Evolutionary conservation across 1,140 invertebrate genomes (phyloP).

Genomic region (Drosophila pachea): DNA sequence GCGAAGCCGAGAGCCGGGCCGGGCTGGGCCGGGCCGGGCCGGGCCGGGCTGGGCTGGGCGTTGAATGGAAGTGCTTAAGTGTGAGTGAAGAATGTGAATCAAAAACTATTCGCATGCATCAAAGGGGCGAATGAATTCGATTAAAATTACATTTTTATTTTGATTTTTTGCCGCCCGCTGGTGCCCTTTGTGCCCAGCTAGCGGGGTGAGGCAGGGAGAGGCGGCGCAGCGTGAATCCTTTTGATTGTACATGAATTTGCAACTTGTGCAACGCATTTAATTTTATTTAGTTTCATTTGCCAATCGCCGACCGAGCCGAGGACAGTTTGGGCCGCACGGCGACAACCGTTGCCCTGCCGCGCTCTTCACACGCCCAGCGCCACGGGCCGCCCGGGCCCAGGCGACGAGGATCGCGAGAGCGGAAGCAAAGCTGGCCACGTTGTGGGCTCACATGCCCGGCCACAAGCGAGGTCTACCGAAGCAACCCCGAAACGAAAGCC

Average conservation of each 20-base stretch:
- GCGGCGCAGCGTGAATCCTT: slow-evolving; percentile 66
- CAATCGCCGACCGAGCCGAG: slow-evolving; percentile 44
- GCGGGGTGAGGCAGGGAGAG: slow-evolving; percentile 6
- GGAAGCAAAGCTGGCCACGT: slow-evolving; percentile 74
- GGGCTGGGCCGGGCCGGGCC: too few species aligned
- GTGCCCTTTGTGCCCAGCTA: slow-evolving; percentile 19
- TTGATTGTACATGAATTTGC: slow-evolving; percentile 71
- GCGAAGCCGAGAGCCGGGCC: background rate
- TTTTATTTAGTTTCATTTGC: slow-evolving; percentile 75
- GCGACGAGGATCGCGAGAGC: slow-evolving; percentile 44
- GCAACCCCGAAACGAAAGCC: slow-evolving; percentile 61
- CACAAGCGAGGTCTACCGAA: slow-evolving; percentile 76
- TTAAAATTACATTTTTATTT: slow-evolving; percentile 73
- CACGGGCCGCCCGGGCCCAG: slow-evolving; percentile 36
- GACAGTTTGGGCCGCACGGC: slow-evolving; percentile 4
- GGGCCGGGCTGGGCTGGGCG: slow-evolving; percentile 3
- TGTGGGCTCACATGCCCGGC: slow-evolving; percentile 71
- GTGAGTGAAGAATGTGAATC: slow-evolving; percentile 33
- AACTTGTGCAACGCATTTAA: slow-evolving; percentile 73
- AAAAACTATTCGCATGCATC: slow-evolving; percentile 51
- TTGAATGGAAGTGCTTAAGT: slow-evolving; percentile 23
- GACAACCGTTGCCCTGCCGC: slow-evolving; percentile 41
- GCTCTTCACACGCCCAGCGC: slow-evolving; percentile 58
- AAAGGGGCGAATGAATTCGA: slow-evolving; percentile 66
- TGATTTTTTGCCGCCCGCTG: slow-evolving; percentile 37